Evolutionary conservation across 2,797 vertebrate genomes (phyloP).

Genomic region (Hypotaenidia okinawae): DNA sequence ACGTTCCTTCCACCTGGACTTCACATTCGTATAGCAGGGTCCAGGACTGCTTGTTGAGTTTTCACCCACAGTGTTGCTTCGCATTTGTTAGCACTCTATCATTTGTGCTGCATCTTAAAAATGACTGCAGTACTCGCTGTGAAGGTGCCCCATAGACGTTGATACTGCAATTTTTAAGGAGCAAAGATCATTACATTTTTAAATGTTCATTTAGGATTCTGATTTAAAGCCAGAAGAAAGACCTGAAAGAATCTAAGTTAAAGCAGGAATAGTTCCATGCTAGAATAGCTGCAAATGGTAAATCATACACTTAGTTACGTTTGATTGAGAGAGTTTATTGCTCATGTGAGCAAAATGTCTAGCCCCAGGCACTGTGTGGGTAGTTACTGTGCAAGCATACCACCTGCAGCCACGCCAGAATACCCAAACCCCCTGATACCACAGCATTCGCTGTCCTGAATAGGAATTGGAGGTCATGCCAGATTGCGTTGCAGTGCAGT

Average conservation of each 20-base stretch:
- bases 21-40: neutral
- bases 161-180: constrained; percentile 69
- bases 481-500: constrained; percentile 22
- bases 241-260: constrained; percentile 1
- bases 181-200: constrained; percentile 62
- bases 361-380: neutral
- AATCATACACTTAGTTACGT: constrained; percentile 56
- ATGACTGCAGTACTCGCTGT: constrained; percentile 59
- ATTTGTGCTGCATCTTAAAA: constrained; percentile 66
- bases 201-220: constrained; percentile 63
- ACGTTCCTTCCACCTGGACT: constrained; percentile 2
- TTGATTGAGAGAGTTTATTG: constrained; percentile 63
- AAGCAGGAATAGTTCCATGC: constrained; percentile 20
- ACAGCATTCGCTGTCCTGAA: neutral
- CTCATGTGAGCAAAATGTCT: constrained; percentile 61
- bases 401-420: constrained; percentile 51
- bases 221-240: constrained; percentile 60
- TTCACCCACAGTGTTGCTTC: neutral
- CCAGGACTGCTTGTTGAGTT: constrained; percentile 8
- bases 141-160: constrained; percentile 64
- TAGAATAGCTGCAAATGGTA: constrained; percentile 48
- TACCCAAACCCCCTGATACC: constrained; percentile 34
- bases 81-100: constrained; percentile 46
- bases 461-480: constrained; percentile 57
- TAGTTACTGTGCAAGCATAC: constrained; percentile 28